Evolutionary conservation across 2,113 vertebrate genomes (phyloP), one percentile per base, ranked within the genome.

Genomic region (Pavo muticus): DNA sequence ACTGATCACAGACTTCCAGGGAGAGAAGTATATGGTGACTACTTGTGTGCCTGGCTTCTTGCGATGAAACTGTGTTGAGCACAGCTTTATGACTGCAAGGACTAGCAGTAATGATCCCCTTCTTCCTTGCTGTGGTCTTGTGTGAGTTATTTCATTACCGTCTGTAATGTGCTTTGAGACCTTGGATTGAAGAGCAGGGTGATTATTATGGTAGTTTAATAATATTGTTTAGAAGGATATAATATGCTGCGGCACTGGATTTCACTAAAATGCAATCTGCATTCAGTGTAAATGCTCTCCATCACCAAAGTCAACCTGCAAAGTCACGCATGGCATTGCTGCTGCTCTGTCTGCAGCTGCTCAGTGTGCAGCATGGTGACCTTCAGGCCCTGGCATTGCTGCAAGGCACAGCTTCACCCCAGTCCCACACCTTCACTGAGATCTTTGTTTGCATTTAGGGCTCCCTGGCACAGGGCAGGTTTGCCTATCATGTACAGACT

Each of bases 131-230:
- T 88, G 50, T 71, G 92, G 83, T 88, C 72, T 76, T 91, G 56
- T 95, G 50, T 94, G 91, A 94, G 80, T 93, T 96, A 93, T 84
- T 96, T 94, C 94, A 93, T 95, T 96, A 92, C 86, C 64, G 84
- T 39, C 84, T 92, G 52, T 95, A 94, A 96, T 96, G 95, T 88
- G 86, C 84, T 95, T 84, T 87, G 88, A 96, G 95, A 95, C 95
- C 88, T 96, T 95, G 96, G 73, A 81, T 81, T 94, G 94, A 96
- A 93, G 92, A 94, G 87, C 91, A 93, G 65, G 44, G 67, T 92
- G 91, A 94, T 94, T 95, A 88, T 93, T 94, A 92, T 69, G 84
- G 92, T 88, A 93, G 88, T 92, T 95, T 92, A 93, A 95, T 94
- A 95, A 87, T 88, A 75, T 40, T 95, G 80, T 94, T 96, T 95